These are phyloP conservation scores for Lacerta bilineata DNA, from an alignment of 2,797 vertebrate species.

Conservation along the genomic window DNA sequence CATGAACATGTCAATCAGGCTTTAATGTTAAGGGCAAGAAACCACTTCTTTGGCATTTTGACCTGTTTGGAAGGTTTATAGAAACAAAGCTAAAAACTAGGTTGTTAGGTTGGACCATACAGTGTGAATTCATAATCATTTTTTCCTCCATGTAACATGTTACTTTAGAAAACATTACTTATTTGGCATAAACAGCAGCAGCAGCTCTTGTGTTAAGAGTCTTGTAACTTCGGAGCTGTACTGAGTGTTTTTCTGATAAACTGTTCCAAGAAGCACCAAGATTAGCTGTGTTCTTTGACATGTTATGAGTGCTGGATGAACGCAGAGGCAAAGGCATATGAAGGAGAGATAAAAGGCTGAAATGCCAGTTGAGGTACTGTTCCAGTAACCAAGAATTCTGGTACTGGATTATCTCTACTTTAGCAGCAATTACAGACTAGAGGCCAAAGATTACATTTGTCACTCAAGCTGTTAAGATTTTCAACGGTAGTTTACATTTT, in stretches of 20 bases:
- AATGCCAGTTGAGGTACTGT: slow-evolving; percentile 60
- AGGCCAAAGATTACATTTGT: slow-evolving; percentile 50
- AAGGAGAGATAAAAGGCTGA: slow-evolving; percentile 79
- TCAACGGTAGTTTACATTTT: slow-evolving; percentile 52
- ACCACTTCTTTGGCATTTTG: slow-evolving; percentile 48
- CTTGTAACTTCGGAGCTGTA: slow-evolving; percentile 70
- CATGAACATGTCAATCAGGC: slow-evolving; percentile 31
- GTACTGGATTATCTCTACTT: slow-evolving; percentile 69
- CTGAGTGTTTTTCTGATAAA: slow-evolving; percentile 77
- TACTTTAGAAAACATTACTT: slow-evolving; percentile 8
- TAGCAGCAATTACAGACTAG: slow-evolving; percentile 57
- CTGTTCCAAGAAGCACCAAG: slow-evolving; percentile 80
- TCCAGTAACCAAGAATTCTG: slow-evolving; percentile 65
- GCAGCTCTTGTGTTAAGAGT: slow-evolving; percentile 48
- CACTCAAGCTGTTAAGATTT: slow-evolving; percentile 60
- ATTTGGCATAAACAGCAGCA: slow-evolving; percentile 13
- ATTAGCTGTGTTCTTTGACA: slow-evolving; percentile 81
- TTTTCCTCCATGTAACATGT: neutral
- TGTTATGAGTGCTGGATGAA: slow-evolving; percentile 79
- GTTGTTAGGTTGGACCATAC: slow-evolving; percentile 4
- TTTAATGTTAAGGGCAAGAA: fast-evolving
- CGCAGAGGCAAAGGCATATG: slow-evolving; percentile 77
- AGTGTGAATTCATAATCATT: neutral
- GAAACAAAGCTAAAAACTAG: slow-evolving; percentile 2
- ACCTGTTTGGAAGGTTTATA: slow-evolving; percentile 6